Percentiles rank a stretch among this genome's conserved stretches.
Evolutionary conservation across 2,888 invertebrate genomes (phyloP).

Genomic region (Acleris sparsana): DNA sequence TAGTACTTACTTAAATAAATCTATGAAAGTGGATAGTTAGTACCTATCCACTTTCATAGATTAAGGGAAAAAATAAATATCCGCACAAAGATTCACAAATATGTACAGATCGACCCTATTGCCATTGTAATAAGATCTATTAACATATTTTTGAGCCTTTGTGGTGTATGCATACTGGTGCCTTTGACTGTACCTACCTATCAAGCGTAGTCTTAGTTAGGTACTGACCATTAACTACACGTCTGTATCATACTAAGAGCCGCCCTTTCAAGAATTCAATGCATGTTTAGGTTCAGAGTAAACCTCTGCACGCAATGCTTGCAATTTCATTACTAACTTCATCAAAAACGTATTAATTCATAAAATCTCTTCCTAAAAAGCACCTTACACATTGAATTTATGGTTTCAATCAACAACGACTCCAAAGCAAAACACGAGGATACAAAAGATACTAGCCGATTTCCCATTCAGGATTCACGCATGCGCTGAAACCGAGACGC

Average conservation of each 20-base stretch:
- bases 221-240: slow-evolving; percentile 1
- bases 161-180: too few species aligned
- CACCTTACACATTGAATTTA: background rate
- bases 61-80: too few species aligned
- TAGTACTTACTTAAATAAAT: too few species aligned
- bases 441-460: slow-evolving; percentile 10
- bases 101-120: too few species aligned
- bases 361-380: background rate
- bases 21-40: too few species aligned
- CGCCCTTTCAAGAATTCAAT: slow-evolving; percentile 22
- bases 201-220: background rate
- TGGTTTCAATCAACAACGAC: background rate
- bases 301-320: slow-evolving; percentile 17
- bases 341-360: background rate
- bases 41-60: too few species aligned
- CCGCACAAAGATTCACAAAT: too few species aligned
- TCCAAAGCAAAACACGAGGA: background rate
- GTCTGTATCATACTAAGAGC: slow-evolving; percentile 10
- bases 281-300: slow-evolving; percentile 20
- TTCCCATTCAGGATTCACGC: slow-evolving; percentile 55
- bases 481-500: slow-evolving; percentile 77
- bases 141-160: too few species aligned
- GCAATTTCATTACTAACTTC: slow-evolving; percentile 9
- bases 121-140: too few species aligned
- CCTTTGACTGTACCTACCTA: background rate